Percentiles rank a stretch among this genome's conserved stretches.
Conservation (phyloP, 2,888 invertebrate genomes). For the Stenoptilia bipunctidactyla region DNA sequence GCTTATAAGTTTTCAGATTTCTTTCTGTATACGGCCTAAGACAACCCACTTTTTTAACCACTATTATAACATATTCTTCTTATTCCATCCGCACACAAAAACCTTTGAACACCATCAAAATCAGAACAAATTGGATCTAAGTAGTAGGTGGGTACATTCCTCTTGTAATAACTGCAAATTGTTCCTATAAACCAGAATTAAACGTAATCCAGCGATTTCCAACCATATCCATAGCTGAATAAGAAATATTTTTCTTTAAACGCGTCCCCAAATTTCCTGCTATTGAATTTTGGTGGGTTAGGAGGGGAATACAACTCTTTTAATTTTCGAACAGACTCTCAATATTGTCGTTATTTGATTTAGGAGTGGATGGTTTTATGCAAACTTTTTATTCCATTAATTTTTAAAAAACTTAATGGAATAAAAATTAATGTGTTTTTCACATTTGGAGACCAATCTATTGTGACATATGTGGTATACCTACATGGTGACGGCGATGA, state of each 20-base stretch:
- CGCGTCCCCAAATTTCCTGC: neutral
- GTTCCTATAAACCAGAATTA: neutral
- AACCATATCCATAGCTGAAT: neutral
- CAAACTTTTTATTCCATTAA: conserved; percentile 3
- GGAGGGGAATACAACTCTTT: conserved; percentile 40
- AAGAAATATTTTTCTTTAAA: neutral
- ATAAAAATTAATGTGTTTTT: no score
- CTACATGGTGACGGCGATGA: no score
- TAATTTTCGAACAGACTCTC: conserved; percentile 39
- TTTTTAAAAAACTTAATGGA: no score
- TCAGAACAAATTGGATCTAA: conserved; percentile 8
- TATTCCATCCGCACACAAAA: no score
- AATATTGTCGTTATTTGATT: conserved; percentile 44
- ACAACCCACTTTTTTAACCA: no score
- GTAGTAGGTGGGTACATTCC: conserved; percentile 6
- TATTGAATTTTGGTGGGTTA: conserved; percentile 23
- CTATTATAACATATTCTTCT: no score
- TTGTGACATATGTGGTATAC: no score
- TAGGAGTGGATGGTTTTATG: conserved; percentile 22
- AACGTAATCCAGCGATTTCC: neutral
- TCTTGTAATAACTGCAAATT: conserved; percentile 9
- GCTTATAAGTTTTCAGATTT: no score
- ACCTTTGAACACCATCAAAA: conserved; percentile 1
- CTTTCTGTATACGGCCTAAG: no score
- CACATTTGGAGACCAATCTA: no score